Evolutionary conservation across 1,140 invertebrate genomes (phyloP).

Genomic region (Cyclina sinensis): DNA sequence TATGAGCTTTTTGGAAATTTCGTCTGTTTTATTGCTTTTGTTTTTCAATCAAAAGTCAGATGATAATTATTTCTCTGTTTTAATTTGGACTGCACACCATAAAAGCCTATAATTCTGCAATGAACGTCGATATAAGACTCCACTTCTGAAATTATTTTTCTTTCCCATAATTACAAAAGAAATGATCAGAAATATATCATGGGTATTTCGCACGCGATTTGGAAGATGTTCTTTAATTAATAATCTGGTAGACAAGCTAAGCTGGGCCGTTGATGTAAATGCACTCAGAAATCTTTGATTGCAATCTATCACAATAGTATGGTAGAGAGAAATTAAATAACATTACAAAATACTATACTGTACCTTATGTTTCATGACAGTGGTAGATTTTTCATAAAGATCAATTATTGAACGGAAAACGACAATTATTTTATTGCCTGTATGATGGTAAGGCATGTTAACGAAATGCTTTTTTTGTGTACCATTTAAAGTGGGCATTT

Average conservation of each 20-base stretch:
- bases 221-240: slow-evolving; percentile 60
- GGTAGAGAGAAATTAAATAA: slow-evolving; percentile 13
- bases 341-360: neutral
- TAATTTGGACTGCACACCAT: slow-evolving; percentile 62
- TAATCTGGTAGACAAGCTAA: slow-evolving; percentile 53
- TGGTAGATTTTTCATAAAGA: neutral
- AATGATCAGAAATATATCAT: slow-evolving; percentile 65
- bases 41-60: slow-evolving; percentile 65
- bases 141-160: slow-evolving; percentile 67
- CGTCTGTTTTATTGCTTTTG: slow-evolving; percentile 68
- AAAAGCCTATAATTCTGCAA: slow-evolving; percentile 65
- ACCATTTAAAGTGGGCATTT: no score
- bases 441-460: neutral
- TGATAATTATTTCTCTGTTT: slow-evolving; percentile 65
- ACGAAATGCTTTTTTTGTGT: no score
- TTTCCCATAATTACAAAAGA: slow-evolving; percentile 67
- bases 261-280: neutral
- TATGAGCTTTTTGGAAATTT: slow-evolving; percentile 68
- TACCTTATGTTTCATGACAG: neutral
- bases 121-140: slow-evolving; percentile 39
- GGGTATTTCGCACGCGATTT: slow-evolving; percentile 47
- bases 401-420: neutral
- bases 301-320: neutral
- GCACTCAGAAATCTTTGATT: neutral
- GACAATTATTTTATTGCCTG: neutral